phyloP scores from a whole-genome alignment of 2,797 vertebrate species.

The Fratercula arctica region DNA sequence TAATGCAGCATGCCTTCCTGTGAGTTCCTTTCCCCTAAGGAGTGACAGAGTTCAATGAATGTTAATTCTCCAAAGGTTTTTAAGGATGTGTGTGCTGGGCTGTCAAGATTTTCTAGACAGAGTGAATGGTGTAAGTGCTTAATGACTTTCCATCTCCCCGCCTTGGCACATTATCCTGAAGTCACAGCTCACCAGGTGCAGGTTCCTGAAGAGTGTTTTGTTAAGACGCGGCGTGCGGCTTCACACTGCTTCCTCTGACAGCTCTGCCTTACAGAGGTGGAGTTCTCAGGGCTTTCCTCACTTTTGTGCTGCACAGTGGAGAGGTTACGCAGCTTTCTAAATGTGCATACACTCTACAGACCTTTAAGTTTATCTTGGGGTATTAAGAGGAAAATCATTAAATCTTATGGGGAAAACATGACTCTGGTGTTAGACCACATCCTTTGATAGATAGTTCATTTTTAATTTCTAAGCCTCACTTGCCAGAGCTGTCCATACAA shows the following conservation, averaged over 20 bases:
- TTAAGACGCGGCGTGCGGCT: fast-evolving
- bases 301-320: neutral
- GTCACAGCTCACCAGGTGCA: neutral
- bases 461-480: neutral
- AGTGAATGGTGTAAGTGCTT: neutral
- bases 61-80: neutral
- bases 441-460: neutral
- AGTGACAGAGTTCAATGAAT: neutral
- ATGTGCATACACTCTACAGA: neutral
- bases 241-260: fast-evolving
- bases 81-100: neutral
- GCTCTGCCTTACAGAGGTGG: neutral
- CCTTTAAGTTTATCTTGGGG: neutral
- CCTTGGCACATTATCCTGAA: neutral
- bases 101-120: neutral
- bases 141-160: neutral
- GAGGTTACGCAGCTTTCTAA: neutral
- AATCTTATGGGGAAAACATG: neutral
- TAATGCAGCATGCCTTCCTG: neutral
- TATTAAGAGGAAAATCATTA: neutral
- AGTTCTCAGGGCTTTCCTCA: neutral
- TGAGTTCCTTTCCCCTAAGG: neutral
- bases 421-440: neutral
- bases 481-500: neutral
- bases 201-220: neutral